Evolutionary conservation across 2,113 vertebrate species (phyloP).

Genomic region (Clupea harengus): DNA sequence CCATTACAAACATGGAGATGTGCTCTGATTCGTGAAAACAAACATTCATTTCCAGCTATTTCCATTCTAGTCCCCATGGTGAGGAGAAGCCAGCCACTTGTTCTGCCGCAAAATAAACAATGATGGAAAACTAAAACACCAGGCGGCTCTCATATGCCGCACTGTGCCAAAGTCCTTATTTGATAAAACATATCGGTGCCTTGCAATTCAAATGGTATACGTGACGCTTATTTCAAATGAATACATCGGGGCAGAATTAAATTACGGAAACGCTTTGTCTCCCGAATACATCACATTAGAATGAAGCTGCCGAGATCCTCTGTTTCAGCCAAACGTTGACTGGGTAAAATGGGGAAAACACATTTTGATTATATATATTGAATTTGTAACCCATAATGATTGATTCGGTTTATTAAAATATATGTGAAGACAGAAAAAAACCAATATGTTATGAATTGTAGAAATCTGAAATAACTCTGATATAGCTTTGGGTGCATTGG

Average conservation of each 20-base stretch:
- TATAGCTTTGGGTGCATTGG: neutral
- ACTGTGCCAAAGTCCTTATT: constrained; percentile 34
- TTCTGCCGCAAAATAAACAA: constrained; percentile 34
- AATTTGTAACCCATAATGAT: neutral
- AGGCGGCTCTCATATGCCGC: constrained; percentile 34
- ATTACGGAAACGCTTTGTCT: constrained; percentile 18
- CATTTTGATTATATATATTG: neutral
- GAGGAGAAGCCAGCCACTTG: constrained; percentile 31
- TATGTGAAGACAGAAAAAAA: neutral
- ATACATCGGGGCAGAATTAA: constrained; percentile 35
- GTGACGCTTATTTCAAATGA: constrained; percentile 43
- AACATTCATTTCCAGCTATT: constrained; percentile 48
- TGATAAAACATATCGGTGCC: constrained; percentile 37
- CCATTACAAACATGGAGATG: constrained; percentile 41
- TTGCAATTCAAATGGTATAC: constrained; percentile 28
- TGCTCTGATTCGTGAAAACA: constrained; percentile 49
- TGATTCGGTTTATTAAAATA: neutral
- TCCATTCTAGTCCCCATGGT: constrained; percentile 50
- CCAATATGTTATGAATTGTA: neutral
- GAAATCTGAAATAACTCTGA: neutral
- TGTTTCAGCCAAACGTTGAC: neutral
- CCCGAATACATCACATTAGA: constrained; percentile 29
- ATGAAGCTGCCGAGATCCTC: constrained; percentile 14
- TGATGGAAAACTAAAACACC: constrained; percentile 37
- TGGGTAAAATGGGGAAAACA: neutral